phyloP scores from a whole-genome alignment of 2,113 vertebrate genomes.

The Colaptes auratus region DNA sequence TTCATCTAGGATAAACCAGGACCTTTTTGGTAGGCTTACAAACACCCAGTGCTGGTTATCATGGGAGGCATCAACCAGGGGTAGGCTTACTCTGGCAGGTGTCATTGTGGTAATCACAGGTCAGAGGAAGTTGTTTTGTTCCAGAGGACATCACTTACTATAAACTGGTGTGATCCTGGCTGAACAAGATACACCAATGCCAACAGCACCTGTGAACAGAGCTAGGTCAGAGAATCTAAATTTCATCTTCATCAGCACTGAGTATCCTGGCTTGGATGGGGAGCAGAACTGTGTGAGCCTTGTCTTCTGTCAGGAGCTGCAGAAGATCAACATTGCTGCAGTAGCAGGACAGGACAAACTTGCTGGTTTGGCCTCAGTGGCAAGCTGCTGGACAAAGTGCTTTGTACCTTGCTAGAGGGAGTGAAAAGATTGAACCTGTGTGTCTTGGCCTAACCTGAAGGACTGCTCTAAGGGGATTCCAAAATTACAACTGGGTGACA shows the following conservation, averaged over 20 bases:
- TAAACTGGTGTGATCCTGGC: background rate
- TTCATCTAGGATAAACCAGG: background rate
- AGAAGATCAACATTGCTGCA: background rate
- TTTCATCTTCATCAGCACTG: background rate
- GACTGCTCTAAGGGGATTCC: conserved; percentile 5
- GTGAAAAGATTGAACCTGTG: background rate
- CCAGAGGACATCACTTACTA: background rate
- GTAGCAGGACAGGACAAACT: background rate
- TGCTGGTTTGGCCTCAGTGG: background rate
- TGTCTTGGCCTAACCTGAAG: background rate
- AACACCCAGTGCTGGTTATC: background rate
- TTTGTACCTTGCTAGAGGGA: conserved; percentile 4
- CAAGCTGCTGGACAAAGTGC: background rate
- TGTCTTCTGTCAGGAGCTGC: background rate
- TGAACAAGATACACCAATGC: background rate
- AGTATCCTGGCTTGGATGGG: background rate
- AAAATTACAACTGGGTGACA: background rate
- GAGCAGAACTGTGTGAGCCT: fast-evolving
- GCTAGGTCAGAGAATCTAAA: background rate
- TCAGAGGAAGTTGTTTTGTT: background rate
- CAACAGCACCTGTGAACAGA: background rate
- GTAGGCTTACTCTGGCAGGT: background rate
- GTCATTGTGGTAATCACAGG: background rate
- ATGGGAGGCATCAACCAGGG: fast-evolving
- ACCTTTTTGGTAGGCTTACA: background rate